Base-by-base conservation (phyloP, 1,140 invertebrate genomes). In the Drosophila pruinosa region DNA sequence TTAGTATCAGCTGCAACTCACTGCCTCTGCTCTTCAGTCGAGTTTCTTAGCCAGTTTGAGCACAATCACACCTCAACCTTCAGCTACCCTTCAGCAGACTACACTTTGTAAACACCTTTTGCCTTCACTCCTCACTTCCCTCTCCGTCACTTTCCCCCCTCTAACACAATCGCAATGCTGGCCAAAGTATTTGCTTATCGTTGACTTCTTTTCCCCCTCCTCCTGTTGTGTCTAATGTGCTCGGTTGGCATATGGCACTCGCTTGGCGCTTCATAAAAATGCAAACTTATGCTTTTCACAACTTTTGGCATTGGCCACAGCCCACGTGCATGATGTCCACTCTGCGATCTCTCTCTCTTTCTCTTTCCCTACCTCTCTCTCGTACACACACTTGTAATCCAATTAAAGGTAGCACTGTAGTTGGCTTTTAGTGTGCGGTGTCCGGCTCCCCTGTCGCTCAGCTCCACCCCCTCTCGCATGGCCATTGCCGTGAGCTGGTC, bases 361-460 rank as follows among this genome's bases (percentile, higher is more conserved):
- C n/a, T 43, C 52, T 48, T 28, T 36, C 53, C 21, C 36, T 58
- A 24, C 31, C 38, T 12, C 22, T 48, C 78, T 50, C 67, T 63
- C 64, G 43, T 34, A 52, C 78, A 75, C 61, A 78, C 72, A 67
- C 77, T 85, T 88, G 72, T 89, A 89, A 89, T 89, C 86, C 86
- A 89, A 89, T 89, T 89, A 89, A 86, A 89, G 86, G 86, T 68
- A 78, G 86, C 80, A 81, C 73, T 76, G 68, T 82, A 89, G 88
- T 85, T 89, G 86, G 86, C 86, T 89, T 89, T 89, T 89, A 89
- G 72, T 75, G 78, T 75, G 71, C 63, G 72, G 79, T 75, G 31
- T 39, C 47, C 67, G 54, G 57, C 54, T 58, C 38, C 65, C 19
- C 58, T 52, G 48, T 61, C 54, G 38, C 36, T 19, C 12, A 34